These are phyloP conservation scores for Phalanger gymnotis DNA, from an alignment of 2,797 vertebrate genomes.

Conservation along the genomic window DNA sequence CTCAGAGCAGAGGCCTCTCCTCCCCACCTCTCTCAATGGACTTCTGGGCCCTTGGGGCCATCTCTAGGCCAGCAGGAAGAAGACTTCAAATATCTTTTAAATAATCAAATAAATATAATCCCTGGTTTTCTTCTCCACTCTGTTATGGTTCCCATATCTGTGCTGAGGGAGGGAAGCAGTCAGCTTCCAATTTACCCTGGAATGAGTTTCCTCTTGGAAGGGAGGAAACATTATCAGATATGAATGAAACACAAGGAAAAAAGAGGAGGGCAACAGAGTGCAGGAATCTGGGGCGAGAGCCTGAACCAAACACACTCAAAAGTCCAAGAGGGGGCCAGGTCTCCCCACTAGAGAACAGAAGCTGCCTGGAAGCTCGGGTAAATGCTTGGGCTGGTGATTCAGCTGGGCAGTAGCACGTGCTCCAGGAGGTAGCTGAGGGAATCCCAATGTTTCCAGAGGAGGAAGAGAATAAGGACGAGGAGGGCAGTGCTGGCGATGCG, in stretches of 20 bases:
- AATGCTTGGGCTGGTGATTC: slow-evolving; percentile 75
- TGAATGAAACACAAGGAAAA: slow-evolving; percentile 29
- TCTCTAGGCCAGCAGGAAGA: slow-evolving; percentile 14
- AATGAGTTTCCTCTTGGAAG: neutral
- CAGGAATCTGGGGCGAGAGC: slow-evolving; percentile 45
- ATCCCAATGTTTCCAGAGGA: slow-evolving; percentile 99
- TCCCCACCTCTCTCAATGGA: neutral
- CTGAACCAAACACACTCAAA: slow-evolving; percentile 47
- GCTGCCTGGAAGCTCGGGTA: neutral
- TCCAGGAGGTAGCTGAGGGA: slow-evolving; percentile 91
- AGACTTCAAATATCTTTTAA: neutral
- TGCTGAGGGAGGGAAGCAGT: neutral
- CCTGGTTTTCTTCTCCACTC: neutral
- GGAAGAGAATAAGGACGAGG: slow-evolving; percentile 91
- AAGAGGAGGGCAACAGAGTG: slow-evolving; percentile 12
- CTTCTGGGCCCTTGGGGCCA: neutral
- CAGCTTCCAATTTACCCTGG: neutral
- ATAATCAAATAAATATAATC: slow-evolving; percentile 4
- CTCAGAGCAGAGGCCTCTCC: neutral
- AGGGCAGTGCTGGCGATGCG: slow-evolving; percentile 92
- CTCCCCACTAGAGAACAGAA: slow-evolving; percentile 53
- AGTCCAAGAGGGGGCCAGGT: neutral
- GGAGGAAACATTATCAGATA: slow-evolving; percentile 50
- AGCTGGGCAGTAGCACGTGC: slow-evolving; percentile 92
- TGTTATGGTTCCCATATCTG: slow-evolving; percentile 1